phyloP scores from a whole-genome alignment of 2,113 vertebrate genomes.

The Amblyornis subalaris region DNA sequence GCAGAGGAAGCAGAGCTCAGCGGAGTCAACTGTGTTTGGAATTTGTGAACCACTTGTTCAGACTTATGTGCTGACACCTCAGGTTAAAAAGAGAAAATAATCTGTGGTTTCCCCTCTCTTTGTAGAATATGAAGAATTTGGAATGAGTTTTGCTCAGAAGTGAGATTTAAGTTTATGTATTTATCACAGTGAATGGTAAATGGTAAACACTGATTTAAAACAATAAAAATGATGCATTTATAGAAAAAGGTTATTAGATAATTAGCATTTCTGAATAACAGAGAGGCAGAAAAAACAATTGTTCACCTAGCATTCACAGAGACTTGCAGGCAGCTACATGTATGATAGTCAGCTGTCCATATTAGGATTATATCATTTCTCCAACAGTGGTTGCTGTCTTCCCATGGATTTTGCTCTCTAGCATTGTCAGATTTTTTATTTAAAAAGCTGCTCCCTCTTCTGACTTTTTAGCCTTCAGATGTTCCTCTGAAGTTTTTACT shows the following conservation, averaged over 20 bases:
- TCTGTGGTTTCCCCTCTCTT: background rate
- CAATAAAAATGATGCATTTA: background rate
- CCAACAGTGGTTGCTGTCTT: background rate
- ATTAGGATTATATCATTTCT: background rate
- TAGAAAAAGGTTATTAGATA: background rate
- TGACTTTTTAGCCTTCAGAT: background rate
- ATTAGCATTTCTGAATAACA: background rate
- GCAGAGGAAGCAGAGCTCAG: background rate
- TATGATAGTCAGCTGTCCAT: background rate
- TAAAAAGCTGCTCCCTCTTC: background rate
- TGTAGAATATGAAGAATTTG: background rate
- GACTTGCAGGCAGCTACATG: background rate
- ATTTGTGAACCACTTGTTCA: background rate
- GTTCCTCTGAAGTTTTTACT: background rate
- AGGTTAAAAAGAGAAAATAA: background rate
- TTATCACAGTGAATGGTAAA: background rate
- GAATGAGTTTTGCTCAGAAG: background rate
- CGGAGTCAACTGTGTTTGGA: accelerated
- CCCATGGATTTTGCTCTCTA: background rate
- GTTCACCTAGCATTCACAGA: background rate
- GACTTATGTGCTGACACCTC: background rate
- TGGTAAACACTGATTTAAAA: background rate
- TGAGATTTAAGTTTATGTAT: background rate
- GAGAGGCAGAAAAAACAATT: background rate
- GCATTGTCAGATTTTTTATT: background rate